Evolutionary conservation across 2,113 vertebrate genomes (phyloP), one percentile per base, ranked within the genome.

Genomic region (Pseudorhombus dupliciocellatus): DNA sequence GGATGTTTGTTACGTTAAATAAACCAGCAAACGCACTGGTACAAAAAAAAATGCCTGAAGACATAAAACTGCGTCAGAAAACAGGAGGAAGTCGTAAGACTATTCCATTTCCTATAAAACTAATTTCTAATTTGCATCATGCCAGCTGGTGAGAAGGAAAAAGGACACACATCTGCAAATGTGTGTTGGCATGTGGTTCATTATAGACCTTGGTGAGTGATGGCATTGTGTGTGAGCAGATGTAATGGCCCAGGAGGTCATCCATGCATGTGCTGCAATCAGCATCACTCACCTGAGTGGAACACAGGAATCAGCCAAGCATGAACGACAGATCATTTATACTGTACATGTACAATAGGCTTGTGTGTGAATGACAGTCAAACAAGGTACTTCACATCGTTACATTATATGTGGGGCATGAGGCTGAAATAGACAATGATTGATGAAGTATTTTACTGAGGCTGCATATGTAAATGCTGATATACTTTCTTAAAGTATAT

Each of bases 1-100:
- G 74, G 28, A 71, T 79, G 64, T 84, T 87, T 81, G 54, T 70
- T 42, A 28, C 62, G 68, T 71, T 59, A 73, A 77, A 84, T 77
- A 66, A 34, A 81, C 30, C 37, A 79, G 68, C 52, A 81, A 58
- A 68, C 58, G 64, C 55, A 70, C 58, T 65, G 71, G 75, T 55
- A 68, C 24, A 53, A 40, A 68, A 25, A 37, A 59, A 55, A 67
- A 24, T 46, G n/a, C 64, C 75, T 44, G 3, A 4, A 75, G 24
- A 60, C 67, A 75, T 82, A 42, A 73, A 84, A 85, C 16, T 73
- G 66, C 72, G 80, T 55, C 70, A 78, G 22, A 51, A 70, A 68
- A 77, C 15, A 57, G 12, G 40, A 54, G 15, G 22, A 65, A 16
- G 24, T 20, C 34, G 25, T 6, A 31, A 48, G 2, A 53, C 24